Percentiles rank a stretch among this genome's conserved stretches.
Conservation (phyloP, 2,797 vertebrate genomes). For the Neomorphus geoffroyi region DNA sequence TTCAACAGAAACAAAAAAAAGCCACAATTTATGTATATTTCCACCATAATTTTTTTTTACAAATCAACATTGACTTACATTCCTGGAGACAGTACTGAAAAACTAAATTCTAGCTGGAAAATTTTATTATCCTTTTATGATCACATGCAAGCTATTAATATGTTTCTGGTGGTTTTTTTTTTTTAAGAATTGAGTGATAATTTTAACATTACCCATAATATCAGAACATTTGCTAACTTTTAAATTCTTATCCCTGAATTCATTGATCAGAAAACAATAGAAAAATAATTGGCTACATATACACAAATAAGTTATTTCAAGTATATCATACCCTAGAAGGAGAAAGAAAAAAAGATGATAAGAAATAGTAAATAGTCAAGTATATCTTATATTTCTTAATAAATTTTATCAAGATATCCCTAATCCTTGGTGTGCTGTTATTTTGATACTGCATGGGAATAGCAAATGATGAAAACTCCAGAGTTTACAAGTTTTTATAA, state of each 20-base stretch:
- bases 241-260: not conserved
- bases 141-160: not conserved
- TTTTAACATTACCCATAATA: not conserved
- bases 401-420: not conserved
- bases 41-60: constrained; percentile 19
- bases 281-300: not conserved
- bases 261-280: not conserved
- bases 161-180: not conserved
- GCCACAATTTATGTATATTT: not conserved
- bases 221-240: not conserved
- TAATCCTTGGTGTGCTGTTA: not conserved
- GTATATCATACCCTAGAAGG: not conserved
- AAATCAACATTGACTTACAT: constrained; percentile 15
- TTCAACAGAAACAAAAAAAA: constrained; percentile 38
- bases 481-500: not conserved
- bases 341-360: not conserved
- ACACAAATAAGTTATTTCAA: not conserved
- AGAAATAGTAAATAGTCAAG: not conserved
- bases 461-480: not conserved
- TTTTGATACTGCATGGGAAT: not conserved
- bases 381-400: not conserved
- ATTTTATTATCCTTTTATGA: not conserved
- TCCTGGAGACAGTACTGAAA: not conserved
- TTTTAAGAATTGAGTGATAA: not conserved
- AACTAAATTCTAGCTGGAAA: constrained; percentile 29